phyloP scores from a whole-genome alignment of 1,140 invertebrate genomes.

The Pseudomyrmex pallidus region DNA sequence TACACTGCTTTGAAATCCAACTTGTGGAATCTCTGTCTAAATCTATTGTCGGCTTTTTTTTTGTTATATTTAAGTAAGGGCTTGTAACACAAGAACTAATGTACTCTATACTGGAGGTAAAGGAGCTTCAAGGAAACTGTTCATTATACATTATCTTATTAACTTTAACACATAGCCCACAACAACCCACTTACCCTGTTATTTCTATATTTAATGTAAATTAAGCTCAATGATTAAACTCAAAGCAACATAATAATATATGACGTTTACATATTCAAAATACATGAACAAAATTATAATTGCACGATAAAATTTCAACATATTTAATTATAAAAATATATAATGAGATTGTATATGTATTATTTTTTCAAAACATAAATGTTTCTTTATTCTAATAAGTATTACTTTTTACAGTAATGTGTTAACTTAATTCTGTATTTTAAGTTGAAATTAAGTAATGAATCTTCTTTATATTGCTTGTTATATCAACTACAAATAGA shows the following conservation, averaged over 20 bases:
- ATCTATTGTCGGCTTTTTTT: slow-evolving; percentile 49
- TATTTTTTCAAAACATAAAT: slow-evolving; percentile 1
- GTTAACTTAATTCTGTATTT: slow-evolving; percentile 17
- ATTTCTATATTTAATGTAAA: slow-evolving; percentile 37
- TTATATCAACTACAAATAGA: neutral
- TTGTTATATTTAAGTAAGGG: slow-evolving; percentile 46
- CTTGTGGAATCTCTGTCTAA: slow-evolving; percentile 72
- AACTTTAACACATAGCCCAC: slow-evolving; percentile 65
- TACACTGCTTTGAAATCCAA: slow-evolving; percentile 73
- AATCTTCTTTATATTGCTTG: neutral
- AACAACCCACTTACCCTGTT: slow-evolving; percentile 69
- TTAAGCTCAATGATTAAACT: slow-evolving; percentile 11
- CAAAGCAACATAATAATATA: slow-evolving; percentile 41
- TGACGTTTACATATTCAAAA: slow-evolving; percentile 21
- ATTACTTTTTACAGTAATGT: neutral
- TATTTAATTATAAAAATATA: neutral
- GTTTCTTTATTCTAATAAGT: slow-evolving; percentile 17
- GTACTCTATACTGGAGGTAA: slow-evolving; percentile 54
- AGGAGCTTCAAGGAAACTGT: slow-evolving; percentile 42
- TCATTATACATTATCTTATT: slow-evolving; percentile 57
- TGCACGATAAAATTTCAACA: slow-evolving; percentile 9
- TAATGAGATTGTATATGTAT: neutral
- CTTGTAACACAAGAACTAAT: slow-evolving; percentile 42
- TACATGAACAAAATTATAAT: slow-evolving; percentile 16
- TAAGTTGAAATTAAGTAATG: slow-evolving; percentile 21